Conservation (phyloP, 2,888 invertebrate genomes). For the Agrilus mali region DNA sequence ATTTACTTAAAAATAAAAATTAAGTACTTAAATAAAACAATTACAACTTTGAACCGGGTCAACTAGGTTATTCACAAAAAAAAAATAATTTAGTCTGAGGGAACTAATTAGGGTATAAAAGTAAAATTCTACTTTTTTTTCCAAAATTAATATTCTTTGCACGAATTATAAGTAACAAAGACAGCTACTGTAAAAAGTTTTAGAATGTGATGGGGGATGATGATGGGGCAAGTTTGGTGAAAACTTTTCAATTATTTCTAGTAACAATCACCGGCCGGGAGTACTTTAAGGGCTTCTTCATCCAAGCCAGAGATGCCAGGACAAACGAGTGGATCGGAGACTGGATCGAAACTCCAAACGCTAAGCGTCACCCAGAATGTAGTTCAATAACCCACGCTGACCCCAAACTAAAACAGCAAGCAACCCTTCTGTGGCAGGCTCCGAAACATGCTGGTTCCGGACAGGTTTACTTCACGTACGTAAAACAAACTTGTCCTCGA, state of each 20-base stretch:
- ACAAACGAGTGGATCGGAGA: slow-evolving; percentile 63
- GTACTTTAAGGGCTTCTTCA: slow-evolving; percentile 70
- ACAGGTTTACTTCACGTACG: slow-evolving; percentile 73
- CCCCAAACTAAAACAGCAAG: slow-evolving; percentile 58
- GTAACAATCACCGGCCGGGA: slow-evolving; percentile 30
- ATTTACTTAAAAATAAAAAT: no score
- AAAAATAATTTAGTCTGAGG: no score
- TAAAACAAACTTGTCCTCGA: slow-evolving; percentile 14
- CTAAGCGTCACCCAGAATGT: slow-evolving; percentile 66
- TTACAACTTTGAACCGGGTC: no score
- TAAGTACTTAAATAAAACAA: no score
- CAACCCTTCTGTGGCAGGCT: slow-evolving; percentile 63
- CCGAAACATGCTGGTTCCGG: slow-evolving; percentile 49
- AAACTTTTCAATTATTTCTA: slow-evolving; percentile 9
- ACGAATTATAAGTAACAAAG: no score
- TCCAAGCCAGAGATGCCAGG: slow-evolving; percentile 63
- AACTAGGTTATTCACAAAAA: no score
- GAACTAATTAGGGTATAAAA: no score
- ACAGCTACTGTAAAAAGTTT: no score
- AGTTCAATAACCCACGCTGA: slow-evolving; percentile 69
- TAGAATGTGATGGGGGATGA: no score
- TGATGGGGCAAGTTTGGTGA: no score
- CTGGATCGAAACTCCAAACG: slow-evolving; percentile 61
- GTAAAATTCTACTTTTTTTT: no score
- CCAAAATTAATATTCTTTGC: no score